A percentile compares a stretch with the other conserved stretches of the same genome.
These are phyloP conservation scores for Pseudolaguvia tuberculata DNA, from an alignment of 2,113 vertebrate species.

Conservation along the genomic window DNA sequence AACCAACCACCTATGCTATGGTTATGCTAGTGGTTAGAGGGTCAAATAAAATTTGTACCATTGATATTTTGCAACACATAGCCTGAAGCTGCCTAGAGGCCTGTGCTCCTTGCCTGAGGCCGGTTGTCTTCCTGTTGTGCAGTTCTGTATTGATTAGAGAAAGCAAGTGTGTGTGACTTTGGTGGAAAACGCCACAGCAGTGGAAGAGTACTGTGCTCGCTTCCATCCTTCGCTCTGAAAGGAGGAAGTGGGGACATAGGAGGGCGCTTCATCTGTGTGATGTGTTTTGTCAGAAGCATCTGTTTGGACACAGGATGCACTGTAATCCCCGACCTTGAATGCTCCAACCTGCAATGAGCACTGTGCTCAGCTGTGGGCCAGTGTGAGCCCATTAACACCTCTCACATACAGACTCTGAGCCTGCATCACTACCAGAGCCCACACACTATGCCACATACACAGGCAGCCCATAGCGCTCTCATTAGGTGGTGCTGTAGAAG, in stretches of 20 bases:
- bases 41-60: conserved; percentile 21
- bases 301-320: conserved; percentile 50
- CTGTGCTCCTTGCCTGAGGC: conserved; percentile 16
- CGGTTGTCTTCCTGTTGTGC: conserved; percentile 34
- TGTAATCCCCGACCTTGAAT: conserved; percentile 48
- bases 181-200: conserved; percentile 14
- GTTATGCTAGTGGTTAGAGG: conserved; percentile 10
- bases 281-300: conserved; percentile 54
- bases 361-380: conserved; percentile 51
- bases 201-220: conserved; percentile 31
- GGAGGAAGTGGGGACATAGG: conserved; percentile 31
- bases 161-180: conserved; percentile 28
- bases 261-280: conserved; percentile 45
- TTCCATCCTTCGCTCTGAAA: conserved; percentile 41
- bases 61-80: conserved; percentile 26
- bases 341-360: conserved; percentile 36
- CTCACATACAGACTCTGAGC: conserved; percentile 36
- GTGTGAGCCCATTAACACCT: conserved; percentile 55
- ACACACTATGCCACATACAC: conserved; percentile 35
- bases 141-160: conserved; percentile 48
- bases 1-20: too few species aligned
- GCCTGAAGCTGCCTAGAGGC: conserved; percentile 37
- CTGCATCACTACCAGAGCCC: conserved; percentile 33
- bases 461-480: conserved; percentile 17
- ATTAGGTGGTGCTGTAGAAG: conserved; percentile 31